These are phyloP conservation scores for Panopea generosa DNA, from an alignment of 2,888 invertebrate genomes.

Conservation along the genomic window DNA sequence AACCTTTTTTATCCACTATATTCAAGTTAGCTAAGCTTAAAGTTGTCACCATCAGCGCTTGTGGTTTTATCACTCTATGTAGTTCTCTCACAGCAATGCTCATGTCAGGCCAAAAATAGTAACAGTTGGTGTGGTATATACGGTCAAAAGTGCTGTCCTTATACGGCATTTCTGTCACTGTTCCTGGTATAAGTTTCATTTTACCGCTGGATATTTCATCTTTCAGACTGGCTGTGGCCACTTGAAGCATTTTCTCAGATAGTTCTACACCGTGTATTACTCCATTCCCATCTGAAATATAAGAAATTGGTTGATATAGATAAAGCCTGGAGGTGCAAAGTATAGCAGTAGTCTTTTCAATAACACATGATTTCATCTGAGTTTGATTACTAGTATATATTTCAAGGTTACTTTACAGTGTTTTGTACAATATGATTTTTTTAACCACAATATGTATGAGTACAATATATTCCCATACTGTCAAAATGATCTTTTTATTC, in stretches of 20 bases:
- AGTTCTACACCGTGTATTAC: slow-evolving; percentile 75
- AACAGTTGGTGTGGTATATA: slow-evolving; percentile 80
- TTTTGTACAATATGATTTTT: neutral
- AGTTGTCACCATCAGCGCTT: slow-evolving; percentile 72
- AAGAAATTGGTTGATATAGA: slow-evolving; percentile 4
- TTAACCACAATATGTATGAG: too few species aligned
- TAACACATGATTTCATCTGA: too few species aligned
- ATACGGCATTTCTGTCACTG: slow-evolving; percentile 70
- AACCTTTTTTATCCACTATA: slow-evolving; percentile 54
- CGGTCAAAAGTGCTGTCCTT: slow-evolving; percentile 72
- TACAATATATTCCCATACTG: too few species aligned
- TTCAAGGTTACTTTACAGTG: too few species aligned
- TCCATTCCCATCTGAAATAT: slow-evolving; percentile 73
- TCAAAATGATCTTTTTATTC: too few species aligned
- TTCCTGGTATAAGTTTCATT: slow-evolving; percentile 64
- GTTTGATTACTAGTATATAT: too few species aligned
- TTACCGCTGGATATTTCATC: slow-evolving; percentile 66
- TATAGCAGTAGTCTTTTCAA: too few species aligned
- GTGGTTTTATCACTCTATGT: slow-evolving; percentile 78
- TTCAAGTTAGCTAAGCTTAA: slow-evolving; percentile 60
- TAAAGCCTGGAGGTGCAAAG: too few species aligned
- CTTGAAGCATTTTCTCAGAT: slow-evolving; percentile 72
- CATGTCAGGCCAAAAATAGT: slow-evolving; percentile 80
- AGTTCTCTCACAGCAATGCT: slow-evolving; percentile 68
- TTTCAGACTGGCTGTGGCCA: slow-evolving; percentile 53